phyloP scores from a whole-genome alignment of 64 coral and sea anemone genomes.

The Trachythela sp. region DNA sequence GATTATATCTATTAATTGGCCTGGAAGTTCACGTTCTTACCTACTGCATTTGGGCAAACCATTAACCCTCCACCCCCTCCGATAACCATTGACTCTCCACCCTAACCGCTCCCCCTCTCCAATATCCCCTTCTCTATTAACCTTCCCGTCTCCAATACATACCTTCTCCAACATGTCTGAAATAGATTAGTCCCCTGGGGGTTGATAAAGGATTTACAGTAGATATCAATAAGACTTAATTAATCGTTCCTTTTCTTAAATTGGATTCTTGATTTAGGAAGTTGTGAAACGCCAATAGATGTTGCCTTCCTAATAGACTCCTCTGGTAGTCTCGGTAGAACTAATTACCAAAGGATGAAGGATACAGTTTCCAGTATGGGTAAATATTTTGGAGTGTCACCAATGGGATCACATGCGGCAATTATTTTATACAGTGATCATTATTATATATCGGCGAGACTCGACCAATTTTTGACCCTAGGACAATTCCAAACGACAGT shows the following conservation, averaged over 20 bases:
- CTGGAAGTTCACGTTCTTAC: too few relatives aligned
- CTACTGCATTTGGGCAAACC: too few relatives aligned
- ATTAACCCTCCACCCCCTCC: too few relatives aligned
- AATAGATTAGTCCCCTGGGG: too few relatives aligned
- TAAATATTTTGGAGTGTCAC: not conserved
- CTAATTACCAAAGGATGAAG: not conserved
- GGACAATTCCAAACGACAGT: not conserved
- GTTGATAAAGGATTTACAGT: too few relatives aligned
- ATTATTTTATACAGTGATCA: not conserved
- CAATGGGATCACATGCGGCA: not conserved
- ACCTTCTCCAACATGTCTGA: too few relatives aligned
- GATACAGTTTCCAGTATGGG: not conserved
- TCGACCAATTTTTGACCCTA: not conserved
- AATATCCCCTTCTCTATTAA: too few relatives aligned
- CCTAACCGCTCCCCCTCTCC: too few relatives aligned
- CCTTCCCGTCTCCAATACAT: too few relatives aligned
- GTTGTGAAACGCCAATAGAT: not conserved
- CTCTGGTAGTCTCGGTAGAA: not conserved
- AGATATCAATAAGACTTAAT: too few relatives aligned
- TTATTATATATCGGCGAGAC: not conserved
- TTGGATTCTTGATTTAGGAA: not conserved
- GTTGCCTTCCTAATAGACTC: not conserved
- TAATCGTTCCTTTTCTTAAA: not conserved
- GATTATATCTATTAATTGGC: too few relatives aligned
- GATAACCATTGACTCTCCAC: too few relatives aligned